phyloP scores from a whole-genome alignment of 2,797 vertebrate genomes.

The Gymnodraco acuticeps region DNA sequence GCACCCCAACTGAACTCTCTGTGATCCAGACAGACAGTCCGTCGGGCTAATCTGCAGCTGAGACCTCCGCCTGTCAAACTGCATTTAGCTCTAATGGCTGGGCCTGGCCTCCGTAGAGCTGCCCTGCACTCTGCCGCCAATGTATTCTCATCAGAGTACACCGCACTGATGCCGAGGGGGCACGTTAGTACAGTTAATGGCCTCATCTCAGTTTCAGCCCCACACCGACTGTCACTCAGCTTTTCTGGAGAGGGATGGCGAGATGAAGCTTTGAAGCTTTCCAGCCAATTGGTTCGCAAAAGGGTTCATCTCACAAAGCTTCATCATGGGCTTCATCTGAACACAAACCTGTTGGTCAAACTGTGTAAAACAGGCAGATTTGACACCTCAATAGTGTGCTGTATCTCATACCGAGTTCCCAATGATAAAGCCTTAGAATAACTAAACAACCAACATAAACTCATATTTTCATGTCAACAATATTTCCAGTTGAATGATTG shows the following conservation, averaged over 20 bases:
- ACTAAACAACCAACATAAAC: no score
- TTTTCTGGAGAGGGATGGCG: background rate
- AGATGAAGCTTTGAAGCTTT: no score
- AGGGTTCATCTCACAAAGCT: no score
- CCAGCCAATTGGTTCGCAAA: no score
- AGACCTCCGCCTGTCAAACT: constrained; percentile 75
- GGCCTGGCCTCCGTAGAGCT: constrained; percentile 39
- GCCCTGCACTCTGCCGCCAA: constrained; percentile 28
- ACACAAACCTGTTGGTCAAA: no score
- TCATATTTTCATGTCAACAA: no score
- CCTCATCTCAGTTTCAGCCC: constrained; percentile 19
- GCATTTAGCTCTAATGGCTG: constrained; percentile 71
- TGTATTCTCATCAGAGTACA: constrained; percentile 38
- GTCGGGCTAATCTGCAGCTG: constrained; percentile 75
- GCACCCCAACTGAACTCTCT: constrained; percentile 30
- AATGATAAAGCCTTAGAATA: no score
- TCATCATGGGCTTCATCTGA: no score
- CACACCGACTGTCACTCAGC: constrained; percentile 14
- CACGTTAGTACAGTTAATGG: constrained; percentile 15
- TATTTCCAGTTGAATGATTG: no score
- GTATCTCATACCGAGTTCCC: no score
- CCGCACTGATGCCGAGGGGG: constrained; percentile 9
- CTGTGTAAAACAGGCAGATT: no score
- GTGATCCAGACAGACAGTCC: constrained; percentile 75
- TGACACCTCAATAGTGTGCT: no score